Conservation (phyloP, 1,140 invertebrate genomes). For the Nymphalis io region DNA sequence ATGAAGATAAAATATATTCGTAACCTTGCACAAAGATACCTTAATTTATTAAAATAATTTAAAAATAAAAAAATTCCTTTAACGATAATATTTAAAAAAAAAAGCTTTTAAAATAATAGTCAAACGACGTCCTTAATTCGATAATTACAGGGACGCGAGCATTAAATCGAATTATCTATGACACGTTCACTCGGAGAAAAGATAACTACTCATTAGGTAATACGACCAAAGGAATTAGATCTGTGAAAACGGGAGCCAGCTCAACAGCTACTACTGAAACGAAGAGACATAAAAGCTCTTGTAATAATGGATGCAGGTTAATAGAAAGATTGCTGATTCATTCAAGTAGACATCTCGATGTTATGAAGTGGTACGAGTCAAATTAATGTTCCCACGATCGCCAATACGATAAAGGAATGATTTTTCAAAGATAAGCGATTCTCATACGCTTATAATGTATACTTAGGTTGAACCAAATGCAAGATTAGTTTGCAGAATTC, state of each 20-base stretch:
- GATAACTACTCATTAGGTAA: slow-evolving; percentile 72
- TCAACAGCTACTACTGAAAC: slow-evolving; percentile 2
- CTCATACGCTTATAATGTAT: slow-evolving; percentile 19
- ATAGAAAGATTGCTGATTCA: slow-evolving; percentile 69
- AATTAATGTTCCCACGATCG: slow-evolving; percentile 71
- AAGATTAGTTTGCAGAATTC: slow-evolving; percentile 29
- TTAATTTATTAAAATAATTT: neutral
- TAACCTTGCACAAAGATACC: too few relatives aligned
- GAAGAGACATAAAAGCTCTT: slow-evolving; percentile 29
- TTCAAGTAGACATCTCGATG: slow-evolving; percentile 46
- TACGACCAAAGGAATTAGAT: slow-evolving; percentile 44
- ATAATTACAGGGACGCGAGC: slow-evolving; percentile 66
- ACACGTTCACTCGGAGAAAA: slow-evolving; percentile 73
- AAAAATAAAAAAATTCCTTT: neutral
- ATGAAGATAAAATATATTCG: too few relatives aligned
- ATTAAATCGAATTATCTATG: slow-evolving; percentile 78
- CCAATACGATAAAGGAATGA: slow-evolving; percentile 65
- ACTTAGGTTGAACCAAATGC: slow-evolving; percentile 4
- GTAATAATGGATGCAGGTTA: slow-evolving; percentile 45
- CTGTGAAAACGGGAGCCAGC: slow-evolving; percentile 24
- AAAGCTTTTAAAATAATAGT: slow-evolving; percentile 15
- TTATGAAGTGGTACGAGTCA: slow-evolving; percentile 54
- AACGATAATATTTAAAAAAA: neutral
- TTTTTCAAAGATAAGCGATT: slow-evolving; percentile 35
- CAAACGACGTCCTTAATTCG: slow-evolving; percentile 62